phyloP scores from a whole-genome alignment of 2,797 vertebrate genomes.

The Pipistrellus pipistrellus region DNA sequence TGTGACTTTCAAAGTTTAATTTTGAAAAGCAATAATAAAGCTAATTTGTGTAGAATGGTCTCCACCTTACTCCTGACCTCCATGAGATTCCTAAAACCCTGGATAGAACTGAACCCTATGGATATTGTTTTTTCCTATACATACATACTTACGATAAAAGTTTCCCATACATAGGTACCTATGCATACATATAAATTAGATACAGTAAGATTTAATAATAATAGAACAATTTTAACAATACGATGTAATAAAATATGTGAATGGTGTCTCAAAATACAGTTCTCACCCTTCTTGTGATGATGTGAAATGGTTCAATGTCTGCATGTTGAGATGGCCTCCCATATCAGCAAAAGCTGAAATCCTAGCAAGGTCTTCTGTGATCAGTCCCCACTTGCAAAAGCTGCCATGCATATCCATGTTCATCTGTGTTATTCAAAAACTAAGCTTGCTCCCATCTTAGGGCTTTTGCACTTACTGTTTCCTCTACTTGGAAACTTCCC shows the following conservation, averaged over 20 bases:
- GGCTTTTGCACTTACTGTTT: background rate
- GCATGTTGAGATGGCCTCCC: background rate
- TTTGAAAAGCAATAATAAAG: conserved; percentile 47
- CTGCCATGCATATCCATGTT: background rate
- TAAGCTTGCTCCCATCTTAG: background rate
- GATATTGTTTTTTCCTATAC: background rate
- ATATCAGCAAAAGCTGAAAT: background rate
- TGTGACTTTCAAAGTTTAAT: background rate
- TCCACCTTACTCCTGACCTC: background rate
- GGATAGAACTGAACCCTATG: background rate
- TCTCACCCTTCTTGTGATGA: background rate
- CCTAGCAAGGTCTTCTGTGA: background rate
- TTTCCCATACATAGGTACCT: background rate
- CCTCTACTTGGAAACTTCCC: background rate
- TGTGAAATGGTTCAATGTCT: background rate
- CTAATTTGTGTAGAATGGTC: background rate
- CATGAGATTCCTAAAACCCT: background rate
- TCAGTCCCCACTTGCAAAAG: background rate
- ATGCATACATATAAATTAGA: background rate
- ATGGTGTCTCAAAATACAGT: background rate
- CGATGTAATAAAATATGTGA: background rate
- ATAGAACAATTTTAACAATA: background rate
- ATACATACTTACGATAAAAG: background rate
- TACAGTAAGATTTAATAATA: background rate
- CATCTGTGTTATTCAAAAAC: background rate